phyloP scores from a whole-genome alignment of 1,140 invertebrate genomes.

The Zophobas morio region DNA sequence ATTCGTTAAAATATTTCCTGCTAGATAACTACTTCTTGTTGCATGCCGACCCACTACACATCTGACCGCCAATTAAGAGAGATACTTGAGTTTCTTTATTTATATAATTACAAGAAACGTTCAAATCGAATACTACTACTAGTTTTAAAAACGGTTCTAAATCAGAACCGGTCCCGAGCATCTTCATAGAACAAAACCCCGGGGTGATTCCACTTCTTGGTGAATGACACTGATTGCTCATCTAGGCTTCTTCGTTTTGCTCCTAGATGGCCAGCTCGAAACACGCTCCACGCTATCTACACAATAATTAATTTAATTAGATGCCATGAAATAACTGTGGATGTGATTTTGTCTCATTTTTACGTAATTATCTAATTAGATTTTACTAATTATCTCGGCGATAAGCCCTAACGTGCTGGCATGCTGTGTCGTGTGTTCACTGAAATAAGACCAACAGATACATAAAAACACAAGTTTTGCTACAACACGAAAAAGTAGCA shows the following conservation, averaged over 20 bases:
- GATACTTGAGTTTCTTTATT: conserved; percentile 46
- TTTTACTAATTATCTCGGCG: conserved; percentile 38
- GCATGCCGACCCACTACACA: conserved; percentile 42
- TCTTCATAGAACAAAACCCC: conserved; percentile 34
- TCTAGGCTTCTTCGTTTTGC: conserved; percentile 44
- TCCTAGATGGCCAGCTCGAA: conserved; percentile 28
- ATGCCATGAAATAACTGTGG: conserved; percentile 41
- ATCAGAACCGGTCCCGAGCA: conserved; percentile 37
- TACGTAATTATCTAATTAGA: conserved; percentile 47
- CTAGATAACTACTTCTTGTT: conserved; percentile 45
- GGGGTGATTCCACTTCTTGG: conserved; percentile 42
- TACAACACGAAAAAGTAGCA: neutral
- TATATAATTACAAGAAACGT: conserved; percentile 49
- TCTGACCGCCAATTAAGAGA: conserved; percentile 45
- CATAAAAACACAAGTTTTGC: conserved; percentile 7
- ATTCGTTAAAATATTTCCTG: conserved; percentile 47
- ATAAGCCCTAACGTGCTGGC: conserved; percentile 14
- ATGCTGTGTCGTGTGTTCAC: neutral
- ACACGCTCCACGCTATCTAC: conserved; percentile 30
- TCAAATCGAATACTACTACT: conserved; percentile 49
- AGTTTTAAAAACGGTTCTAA: conserved; percentile 48
- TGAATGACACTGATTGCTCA: conserved; percentile 50
- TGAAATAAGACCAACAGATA: neutral
- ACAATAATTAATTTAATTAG: conserved; percentile 48
- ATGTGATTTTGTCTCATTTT: conserved; percentile 44